Percentiles rank a stretch among this genome's conserved stretches.
Evolutionary conservation across 2,797 vertebrate genomes (phyloP).

Genomic region (Etheostoma nigrum): DNA sequence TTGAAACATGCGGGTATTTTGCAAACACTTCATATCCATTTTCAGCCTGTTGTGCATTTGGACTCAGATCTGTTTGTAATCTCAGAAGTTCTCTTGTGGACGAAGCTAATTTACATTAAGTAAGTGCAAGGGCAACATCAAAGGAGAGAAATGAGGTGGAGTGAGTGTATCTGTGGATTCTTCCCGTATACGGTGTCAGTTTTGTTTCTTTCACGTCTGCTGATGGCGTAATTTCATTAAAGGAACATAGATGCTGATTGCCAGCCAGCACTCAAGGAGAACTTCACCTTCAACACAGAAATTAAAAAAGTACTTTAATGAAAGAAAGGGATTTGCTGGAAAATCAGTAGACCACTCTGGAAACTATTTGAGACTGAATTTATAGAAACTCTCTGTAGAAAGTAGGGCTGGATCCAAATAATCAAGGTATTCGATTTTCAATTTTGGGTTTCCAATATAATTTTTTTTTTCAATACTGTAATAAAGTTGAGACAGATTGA

Average conservation of each 20-base stretch:
- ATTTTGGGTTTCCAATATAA: too few relatives aligned
- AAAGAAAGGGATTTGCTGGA: constrained; percentile 33
- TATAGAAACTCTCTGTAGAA: constrained; percentile 16
- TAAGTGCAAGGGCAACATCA: constrained; percentile 27
- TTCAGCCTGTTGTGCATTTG: constrained; percentile 2
- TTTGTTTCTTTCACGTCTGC: constrained; percentile 49
- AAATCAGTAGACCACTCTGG: neutral
- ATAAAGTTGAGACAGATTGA: too few relatives aligned
- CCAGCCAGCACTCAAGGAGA: constrained; percentile 52
- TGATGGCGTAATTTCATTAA: constrained; percentile 52
- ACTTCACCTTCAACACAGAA: constrained; percentile 48
- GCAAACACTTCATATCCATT: neutral
- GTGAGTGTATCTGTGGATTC: constrained; percentile 22
- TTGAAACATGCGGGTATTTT: neutral
- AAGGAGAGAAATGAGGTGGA: constrained; percentile 21
- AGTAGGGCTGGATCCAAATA: too few relatives aligned
- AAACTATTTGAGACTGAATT: neutral
- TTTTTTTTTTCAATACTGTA: too few relatives aligned
- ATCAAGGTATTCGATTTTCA: too few relatives aligned
- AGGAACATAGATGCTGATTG: constrained; percentile 54
- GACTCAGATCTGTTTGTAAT: constrained; percentile 20
- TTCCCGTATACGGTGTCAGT: constrained; percentile 21
- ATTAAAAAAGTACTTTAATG: constrained; percentile 51
- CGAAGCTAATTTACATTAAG: constrained; percentile 1
- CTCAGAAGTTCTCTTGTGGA: neutral